Evolutionary conservation across 1,140 invertebrate species (phyloP), one percentile per base, ranked within the genome.

Genomic region (Temnothorax curvispinosus): DNA sequence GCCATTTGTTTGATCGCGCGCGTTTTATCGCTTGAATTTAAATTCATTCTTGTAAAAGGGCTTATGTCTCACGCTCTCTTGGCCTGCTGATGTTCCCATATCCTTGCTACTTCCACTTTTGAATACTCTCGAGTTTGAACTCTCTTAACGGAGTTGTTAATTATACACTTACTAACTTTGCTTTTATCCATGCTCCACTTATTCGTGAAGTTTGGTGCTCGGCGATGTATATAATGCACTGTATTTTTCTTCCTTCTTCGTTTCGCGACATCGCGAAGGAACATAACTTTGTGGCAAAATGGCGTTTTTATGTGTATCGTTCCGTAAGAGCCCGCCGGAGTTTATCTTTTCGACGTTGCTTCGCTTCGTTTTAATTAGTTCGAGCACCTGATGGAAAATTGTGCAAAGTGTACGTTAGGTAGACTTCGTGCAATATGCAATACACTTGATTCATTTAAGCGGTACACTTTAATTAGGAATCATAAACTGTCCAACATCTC

Each of bases 101-200:
- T 82, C 41, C 54, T 80, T 35, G n/a, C 69, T 74, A 21, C n/a
- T 58, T 72, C 41, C 15, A 62, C 62, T 58, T 69, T 18, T 44
- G 54, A 86, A 84, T 72, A 86, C 56, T 84, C 41, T 60, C 41
- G 74, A 88, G 86, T 86, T 88, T 88, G 65, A 82, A 52, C 87
- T 82, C 84, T 52, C 80, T 87, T 76, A 62, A 87, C 72, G 64
- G 35, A 21, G 84, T 67, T 82, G 82, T 84, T 90, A 90, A 91
- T 91, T 91, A 91, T 87, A 91, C 90, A 80, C 87, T 90, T 88
- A 87, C 50, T 69, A 91, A 91, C 90, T 91, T 91, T 91, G 74
- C 90, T 91, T 91, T 91, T 88, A 91, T 88, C 89, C 78, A 27
- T 15, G 87, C 84, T 85, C 84, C 87, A 87, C 89, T 91, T 90